Evolutionary conservation across 2,113 vertebrate genomes (phyloP).

Genomic region (Epinephelus cyanopodus): DNA sequence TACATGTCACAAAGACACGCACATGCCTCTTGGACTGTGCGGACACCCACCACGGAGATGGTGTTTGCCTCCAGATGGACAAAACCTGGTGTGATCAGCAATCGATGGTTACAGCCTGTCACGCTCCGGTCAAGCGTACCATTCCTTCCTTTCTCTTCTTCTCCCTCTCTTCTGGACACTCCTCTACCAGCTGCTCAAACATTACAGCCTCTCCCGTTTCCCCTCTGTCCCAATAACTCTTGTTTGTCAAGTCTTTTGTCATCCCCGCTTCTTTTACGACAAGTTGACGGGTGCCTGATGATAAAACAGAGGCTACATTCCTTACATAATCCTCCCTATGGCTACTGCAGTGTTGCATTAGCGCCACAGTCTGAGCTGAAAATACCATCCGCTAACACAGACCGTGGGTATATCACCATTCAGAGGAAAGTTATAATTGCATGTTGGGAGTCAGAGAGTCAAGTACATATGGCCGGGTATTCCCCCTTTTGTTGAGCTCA

Average conservation of each 20-base stretch:
- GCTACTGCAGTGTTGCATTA: constrained; percentile 31
- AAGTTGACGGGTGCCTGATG: constrained; percentile 32
- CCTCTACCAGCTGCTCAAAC: constrained; percentile 76
- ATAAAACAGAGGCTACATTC: constrained; percentile 56
- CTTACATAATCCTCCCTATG: constrained; percentile 23
- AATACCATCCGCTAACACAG: constrained; percentile 30
- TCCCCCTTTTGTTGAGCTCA: constrained; percentile 51
- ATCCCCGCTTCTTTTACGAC: constrained; percentile 33
- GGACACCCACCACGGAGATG: constrained; percentile 17
- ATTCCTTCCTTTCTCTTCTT: constrained; percentile 12
- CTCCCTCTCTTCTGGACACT: constrained; percentile 24
- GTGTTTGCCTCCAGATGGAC: constrained; percentile 65
- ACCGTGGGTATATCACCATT: constrained; percentile 35
- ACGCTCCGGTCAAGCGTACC: constrained; percentile 46
- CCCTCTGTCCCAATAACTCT: constrained; percentile 18
- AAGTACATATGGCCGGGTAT: constrained; percentile 38
- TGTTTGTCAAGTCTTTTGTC: constrained; percentile 63
- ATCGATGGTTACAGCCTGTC: constrained; percentile 57
- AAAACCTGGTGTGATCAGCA: constrained; percentile 57
- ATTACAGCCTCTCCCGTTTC: constrained; percentile 46
- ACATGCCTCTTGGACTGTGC: constrained; percentile 20
- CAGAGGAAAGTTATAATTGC: constrained; percentile 62
- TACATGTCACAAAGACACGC: constrained; percentile 38
- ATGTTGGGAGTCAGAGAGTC: constrained; percentile 40
- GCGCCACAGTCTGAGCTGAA: constrained; percentile 15